These are phyloP conservation scores for Mesaphorura yosii DNA, from an alignment of 1,140 invertebrate genomes.

Conservation along the genomic window DNA sequence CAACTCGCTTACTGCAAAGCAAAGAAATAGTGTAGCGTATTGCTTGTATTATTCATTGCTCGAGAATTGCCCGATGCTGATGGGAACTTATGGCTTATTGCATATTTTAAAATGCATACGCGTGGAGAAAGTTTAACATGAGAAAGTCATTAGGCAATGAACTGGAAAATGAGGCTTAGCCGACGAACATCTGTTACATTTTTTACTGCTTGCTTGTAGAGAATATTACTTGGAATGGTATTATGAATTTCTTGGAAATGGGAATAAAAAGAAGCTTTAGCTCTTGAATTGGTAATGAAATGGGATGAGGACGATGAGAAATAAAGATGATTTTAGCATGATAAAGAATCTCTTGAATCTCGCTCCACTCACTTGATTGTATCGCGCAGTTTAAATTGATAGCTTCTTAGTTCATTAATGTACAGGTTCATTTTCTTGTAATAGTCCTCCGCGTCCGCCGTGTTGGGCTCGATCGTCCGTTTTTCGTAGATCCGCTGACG, in stretches of 20 bases:
- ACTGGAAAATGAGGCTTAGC: no score
- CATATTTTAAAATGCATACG: no score
- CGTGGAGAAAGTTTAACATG: constrained; percentile 4
- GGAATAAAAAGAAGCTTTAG: no score
- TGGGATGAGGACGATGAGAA: not conserved
- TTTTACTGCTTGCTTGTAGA: no score
- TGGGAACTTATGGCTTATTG: no score
- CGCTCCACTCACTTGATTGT: constrained; percentile 31
- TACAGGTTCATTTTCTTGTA: constrained; percentile 33
- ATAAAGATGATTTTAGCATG: not conserved
- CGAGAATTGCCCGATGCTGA: not conserved
- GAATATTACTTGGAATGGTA: no score
- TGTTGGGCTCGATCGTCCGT: constrained; percentile 22
- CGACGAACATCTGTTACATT: no score
- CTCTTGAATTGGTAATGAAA: not conserved
- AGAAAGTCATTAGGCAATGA: constrained; percentile 1
- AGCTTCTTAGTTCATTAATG: constrained; percentile 32
- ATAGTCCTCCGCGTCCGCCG: constrained; percentile 29
- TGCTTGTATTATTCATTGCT: not conserved
- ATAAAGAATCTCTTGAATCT: not conserved
- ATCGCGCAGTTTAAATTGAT: constrained; percentile 30
- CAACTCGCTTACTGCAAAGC: constrained; percentile 30
- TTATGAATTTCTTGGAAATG: no score
- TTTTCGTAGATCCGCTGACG: constrained; percentile 29
- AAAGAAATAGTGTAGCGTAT: not conserved